Evolutionary conservation across 2,113 vertebrate genomes (phyloP).

Genomic region (Emydocephalus ijimae): DNA sequence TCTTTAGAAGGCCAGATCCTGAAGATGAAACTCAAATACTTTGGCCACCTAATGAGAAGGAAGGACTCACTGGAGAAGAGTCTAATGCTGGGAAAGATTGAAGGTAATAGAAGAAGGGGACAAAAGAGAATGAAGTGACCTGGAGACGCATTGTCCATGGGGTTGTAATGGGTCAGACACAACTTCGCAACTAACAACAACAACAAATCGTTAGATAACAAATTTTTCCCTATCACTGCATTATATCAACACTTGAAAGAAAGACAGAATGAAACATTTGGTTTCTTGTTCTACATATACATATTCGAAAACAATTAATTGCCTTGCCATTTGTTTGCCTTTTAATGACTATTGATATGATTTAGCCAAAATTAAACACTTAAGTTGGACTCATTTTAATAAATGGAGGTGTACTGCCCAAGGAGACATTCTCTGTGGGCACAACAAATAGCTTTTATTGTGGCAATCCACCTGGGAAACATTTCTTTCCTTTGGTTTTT

Average conservation of each 20-base stretch:
- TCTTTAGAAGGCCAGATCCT: no score
- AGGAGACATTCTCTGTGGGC: not conserved
- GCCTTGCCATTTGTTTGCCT: not conserved
- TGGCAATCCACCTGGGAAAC: slow-evolving; percentile 6
- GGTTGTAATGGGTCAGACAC: no score
- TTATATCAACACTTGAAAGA: not conserved
- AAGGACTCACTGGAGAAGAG: no score
- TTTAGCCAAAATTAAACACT: not conserved
- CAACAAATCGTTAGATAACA: not conserved
- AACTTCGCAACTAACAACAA: no score
- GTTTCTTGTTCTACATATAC: not conserved
- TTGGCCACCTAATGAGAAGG: no score
- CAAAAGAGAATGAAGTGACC: no score
- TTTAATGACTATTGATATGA: not conserved
- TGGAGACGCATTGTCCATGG: no score
- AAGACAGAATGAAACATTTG: not conserved
- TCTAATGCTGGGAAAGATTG: no score
- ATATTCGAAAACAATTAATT: not conserved
- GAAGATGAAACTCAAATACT: no score
- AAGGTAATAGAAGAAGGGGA: no score
- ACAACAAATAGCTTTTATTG: not conserved
- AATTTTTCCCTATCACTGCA: not conserved
- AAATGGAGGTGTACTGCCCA: not conserved
- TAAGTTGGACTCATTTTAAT: not conserved
- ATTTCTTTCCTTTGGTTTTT: not conserved